Percentiles rank a stretch among this genome's conserved stretches.
Evolutionary conservation across 2,797 vertebrate genomes (phyloP).

Genomic region (Merluccius polli): DNA sequence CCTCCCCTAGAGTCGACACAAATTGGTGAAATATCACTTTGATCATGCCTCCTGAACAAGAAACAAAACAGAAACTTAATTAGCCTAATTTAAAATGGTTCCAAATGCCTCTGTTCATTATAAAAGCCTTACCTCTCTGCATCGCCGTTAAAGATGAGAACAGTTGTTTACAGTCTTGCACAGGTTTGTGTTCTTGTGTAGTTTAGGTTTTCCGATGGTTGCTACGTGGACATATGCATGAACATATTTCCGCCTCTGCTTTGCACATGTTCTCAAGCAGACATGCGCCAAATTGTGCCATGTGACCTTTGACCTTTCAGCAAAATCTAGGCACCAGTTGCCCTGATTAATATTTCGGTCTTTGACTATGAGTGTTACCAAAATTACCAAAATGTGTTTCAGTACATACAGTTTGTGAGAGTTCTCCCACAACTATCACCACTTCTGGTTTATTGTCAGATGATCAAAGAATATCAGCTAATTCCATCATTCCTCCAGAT

Average conservation of each 20-base stretch:
- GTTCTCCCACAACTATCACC: not conserved
- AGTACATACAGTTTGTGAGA: not conserved
- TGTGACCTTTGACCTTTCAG: conserved; percentile 49
- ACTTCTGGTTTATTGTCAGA: not conserved
- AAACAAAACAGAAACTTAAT: conserved; percentile 76
- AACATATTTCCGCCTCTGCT: not conserved
- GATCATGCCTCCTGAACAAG: conserved; percentile 73
- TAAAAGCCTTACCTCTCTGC: conserved; percentile 47
- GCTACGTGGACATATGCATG: not conserved
- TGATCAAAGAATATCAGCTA: not conserved
- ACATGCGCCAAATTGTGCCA: conserved; percentile 8
- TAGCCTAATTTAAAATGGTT: conserved; percentile 71
- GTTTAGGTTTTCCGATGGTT: not conserved
- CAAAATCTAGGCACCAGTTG: conserved; percentile 7
- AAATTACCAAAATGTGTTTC: not conserved
- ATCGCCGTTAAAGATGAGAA: conserved; percentile 41
- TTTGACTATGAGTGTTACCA: not conserved
- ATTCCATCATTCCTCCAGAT: not conserved
- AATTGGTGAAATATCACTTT: conserved; percentile 76
- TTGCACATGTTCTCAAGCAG: conserved; percentile 6
- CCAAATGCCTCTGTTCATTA: conserved; percentile 65
- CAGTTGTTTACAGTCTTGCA: conserved; percentile 24
- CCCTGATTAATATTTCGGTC: not conserved
- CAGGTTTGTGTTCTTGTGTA: conserved; percentile 3
- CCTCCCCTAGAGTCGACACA: conserved; percentile 68